Base-by-base conservation (phyloP, 2,888 invertebrate genomes). In the Candidula unifasciata region DNA sequence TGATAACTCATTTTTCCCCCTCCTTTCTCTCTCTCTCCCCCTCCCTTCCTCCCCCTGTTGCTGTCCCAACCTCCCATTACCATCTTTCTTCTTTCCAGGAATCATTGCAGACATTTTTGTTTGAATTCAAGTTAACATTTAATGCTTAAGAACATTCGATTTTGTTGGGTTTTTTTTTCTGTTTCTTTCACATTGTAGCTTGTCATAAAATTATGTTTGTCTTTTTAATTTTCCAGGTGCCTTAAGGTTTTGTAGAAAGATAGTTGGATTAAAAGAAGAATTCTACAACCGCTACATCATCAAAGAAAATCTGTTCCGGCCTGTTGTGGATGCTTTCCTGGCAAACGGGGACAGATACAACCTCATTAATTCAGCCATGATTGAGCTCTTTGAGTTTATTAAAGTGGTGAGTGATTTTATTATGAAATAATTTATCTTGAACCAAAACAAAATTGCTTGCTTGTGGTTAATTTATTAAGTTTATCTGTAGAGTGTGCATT, bases 331-430 rank as follows among this genome's bases (percentile, higher is more conserved):
- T 94, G 97, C 98, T 89, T 98, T 99, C 94, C 96, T 97, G 91
- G 96, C 96, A 92, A 99, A 99, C 95, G 98, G 99, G 94, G 97
- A 97, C 92, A 96, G 99, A 92, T 99, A 99, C 95, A 99, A 99
- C 95, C 96, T 99, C 90, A 95, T 99, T 90, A 99, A 99, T 94
- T 99, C 99, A 52, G 99, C 99, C 89, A 97, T 99, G 94, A 95
- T 99, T 94, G 99, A 99, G 95, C 96, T 99, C 95, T 99, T 99
- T 95, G 99, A 99, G 95, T 99, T 97, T 94, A 98, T 99, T 89
- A 97, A 97, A 95, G 94, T 97, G 94, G 96, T 96, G 91, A 94
- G 95, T 92, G 33, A 16, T 24, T 52, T 64, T 73, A 3, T 54
- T 73, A 3, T 30, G 27, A 60, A 44, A 10, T 44, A 44, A 44